A percentile compares a stretch with the other conserved stretches of the same genome.
Conservation (phyloP, 2,113 vertebrate species). For the Corythornis cristatus region DNA sequence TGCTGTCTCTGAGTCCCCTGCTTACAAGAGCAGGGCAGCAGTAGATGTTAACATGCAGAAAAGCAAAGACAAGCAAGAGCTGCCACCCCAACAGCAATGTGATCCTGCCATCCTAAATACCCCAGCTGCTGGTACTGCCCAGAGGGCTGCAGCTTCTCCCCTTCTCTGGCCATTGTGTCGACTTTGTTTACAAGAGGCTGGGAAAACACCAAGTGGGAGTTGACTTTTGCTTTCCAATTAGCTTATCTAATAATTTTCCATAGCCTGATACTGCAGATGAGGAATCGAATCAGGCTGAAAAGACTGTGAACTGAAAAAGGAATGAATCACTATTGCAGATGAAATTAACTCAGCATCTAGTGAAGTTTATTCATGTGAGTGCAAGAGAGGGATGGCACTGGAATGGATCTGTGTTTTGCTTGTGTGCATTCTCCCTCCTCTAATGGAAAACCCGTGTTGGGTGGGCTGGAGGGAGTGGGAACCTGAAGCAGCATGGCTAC, state of each 20-base stretch:
- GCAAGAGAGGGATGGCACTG: not conserved
- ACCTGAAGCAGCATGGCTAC: not conserved
- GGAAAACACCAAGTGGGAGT: not conserved
- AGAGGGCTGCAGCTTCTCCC: not conserved
- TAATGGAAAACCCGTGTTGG: not conserved
- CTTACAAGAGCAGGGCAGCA: not conserved
- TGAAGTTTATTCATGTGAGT: not conserved
- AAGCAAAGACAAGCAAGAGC: conserved; percentile 14
- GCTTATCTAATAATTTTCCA: not conserved
- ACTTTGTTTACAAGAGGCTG: not conserved
- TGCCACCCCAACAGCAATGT: not conserved
- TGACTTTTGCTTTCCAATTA: not conserved
- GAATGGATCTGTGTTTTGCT: not conserved
- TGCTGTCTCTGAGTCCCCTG: not conserved
- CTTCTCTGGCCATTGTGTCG: not conserved
- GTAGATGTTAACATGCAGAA: not conserved
- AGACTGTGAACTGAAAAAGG: not conserved
- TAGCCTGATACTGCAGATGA: not conserved
- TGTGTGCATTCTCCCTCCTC: not conserved
- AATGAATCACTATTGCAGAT: not conserved
- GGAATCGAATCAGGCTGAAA: not conserved
- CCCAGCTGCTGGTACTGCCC: not conserved
- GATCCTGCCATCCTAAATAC: not conserved
- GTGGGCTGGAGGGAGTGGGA: not conserved
- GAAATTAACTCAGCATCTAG: not conserved